Evolutionary conservation across 35 echinoderm and acorn worm species (phyloP), one percentile per base, ranked within the genome.

Genomic region (Ophioderma brevispina): DNA sequence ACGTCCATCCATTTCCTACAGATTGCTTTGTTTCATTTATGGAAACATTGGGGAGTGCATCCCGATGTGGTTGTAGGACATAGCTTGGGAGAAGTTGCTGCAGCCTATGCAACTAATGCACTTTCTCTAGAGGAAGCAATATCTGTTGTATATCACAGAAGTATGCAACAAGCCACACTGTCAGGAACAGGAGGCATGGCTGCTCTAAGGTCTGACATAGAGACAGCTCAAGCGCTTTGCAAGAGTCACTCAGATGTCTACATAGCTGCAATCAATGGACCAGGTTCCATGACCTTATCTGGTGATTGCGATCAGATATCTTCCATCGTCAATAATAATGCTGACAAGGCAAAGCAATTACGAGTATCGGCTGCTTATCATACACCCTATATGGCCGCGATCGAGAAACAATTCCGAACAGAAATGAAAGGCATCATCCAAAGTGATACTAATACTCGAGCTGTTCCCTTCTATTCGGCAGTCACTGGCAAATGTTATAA

Each of bases 131-230:
- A 91, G 46, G 96, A 98, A 85, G 93, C 96, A 25, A 77, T 98
- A 19, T 64, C 52, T 35, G 94, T 90, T 39, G 91, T 98, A 23
- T 98, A 98, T 82, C 78, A 92, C 76, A 64, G 96, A 36, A 95
- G 93, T 78, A 77, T 87, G 1, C 87, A 95, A 43, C 96, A 98
- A 63, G 93, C 85, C 18, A 95, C 90, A 31, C 83, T 95, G 28
- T 84, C 92, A 42, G 96, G 96, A 33, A 93, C 93, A 37, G 96
- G 96, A 42, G 93, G 93, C 64, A 98, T 98, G 96, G 96, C 90
- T 11, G 96, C 96, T 21, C 32, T 98, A 23, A 25, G 96, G 39
- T 82, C 90, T 70, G 89, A 85, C 14, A 17, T 63, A 28, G 93
- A 92, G 33, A 90, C 92, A 52, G 96, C 96, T 33, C 33, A 86